Evolutionary conservation across 2,888 invertebrate genomes (phyloP).

Genomic region (Sialis fuliginosa): DNA sequence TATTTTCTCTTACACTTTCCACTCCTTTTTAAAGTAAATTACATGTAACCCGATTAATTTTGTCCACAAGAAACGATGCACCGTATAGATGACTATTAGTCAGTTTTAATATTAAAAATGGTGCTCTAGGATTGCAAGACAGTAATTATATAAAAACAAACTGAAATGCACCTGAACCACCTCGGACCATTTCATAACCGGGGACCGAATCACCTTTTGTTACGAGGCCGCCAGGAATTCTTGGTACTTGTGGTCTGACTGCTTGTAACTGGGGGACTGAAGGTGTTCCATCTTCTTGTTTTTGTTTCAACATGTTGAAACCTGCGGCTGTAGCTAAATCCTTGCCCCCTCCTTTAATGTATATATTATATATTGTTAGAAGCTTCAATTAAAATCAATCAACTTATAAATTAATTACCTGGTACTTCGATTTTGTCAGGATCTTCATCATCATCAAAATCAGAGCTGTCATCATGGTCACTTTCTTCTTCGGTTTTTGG

Average conservation of each 20-base stretch:
- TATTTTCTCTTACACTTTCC: too few relatives aligned
- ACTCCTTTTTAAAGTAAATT: too few relatives aligned
- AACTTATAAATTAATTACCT: conserved; percentile 31
- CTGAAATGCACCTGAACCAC: conserved; percentile 22
- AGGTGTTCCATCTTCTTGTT: conserved; percentile 22
- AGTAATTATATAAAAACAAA: too few relatives aligned
- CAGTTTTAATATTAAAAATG: too few relatives aligned
- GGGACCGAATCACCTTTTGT: conserved; percentile 26
- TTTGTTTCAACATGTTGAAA: conserved; percentile 36
- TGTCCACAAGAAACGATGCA: too few relatives aligned
- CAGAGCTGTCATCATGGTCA: conserved; percentile 37
- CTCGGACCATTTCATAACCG: conserved; percentile 36
- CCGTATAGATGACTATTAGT: too few relatives aligned
- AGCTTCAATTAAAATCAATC: background rate
- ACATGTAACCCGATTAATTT: too few relatives aligned
- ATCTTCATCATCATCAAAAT: conserved; percentile 77
- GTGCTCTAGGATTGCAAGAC: too few relatives aligned
- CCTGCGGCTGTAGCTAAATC: conserved; percentile 67
- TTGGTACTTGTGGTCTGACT: conserved; percentile 14
- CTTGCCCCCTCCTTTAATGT: conserved; percentile 57
- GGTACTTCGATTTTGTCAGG: conserved; percentile 85
- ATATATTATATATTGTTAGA: background rate
- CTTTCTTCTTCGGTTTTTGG: conserved; percentile 21
- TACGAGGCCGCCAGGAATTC: conserved; percentile 29
- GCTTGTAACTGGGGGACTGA: conserved; percentile 12